Evolutionary conservation across 1,140 invertebrate species (phyloP), one percentile per base, ranked within the genome.

Genomic region (Temnothorax curvispinosus): DNA sequence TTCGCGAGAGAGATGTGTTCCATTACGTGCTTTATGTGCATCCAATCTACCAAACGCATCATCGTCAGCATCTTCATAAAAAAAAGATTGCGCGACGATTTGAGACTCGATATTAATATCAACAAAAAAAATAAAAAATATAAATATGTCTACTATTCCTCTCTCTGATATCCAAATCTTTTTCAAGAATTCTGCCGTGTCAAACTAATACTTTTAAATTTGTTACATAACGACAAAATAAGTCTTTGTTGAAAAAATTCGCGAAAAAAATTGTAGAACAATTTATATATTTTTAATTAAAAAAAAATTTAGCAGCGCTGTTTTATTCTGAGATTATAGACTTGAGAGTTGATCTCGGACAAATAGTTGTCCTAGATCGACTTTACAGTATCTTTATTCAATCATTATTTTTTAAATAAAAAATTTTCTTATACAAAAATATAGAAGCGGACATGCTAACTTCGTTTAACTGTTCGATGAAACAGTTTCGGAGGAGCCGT

Each of bases 401-500:
- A 54, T 80, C 52, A n/a, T 69, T 15, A 32, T 35, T 15, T 18
- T 54, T 54, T 54, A n/a, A 3, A n/a, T 4, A 18, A 9, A 5
- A 41, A 60, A 11, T 41, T 21, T 65, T 27, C 11, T 1, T n/a
- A 35, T 32, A 15, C 32, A n/a, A 47, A 71, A 41, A 75, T 47
- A 60, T 44, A 52, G 50, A 21, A 69, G n/a, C 62, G 60, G 52
- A 41, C 52, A 58, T 35, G 52, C 52, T 82, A 74, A 74, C 41
- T 47, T 74, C 41, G 27, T 72, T 82, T 69, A 64, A 65, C n/a
- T 18, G 47, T 52, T 82, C 38, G 67, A 74, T 47, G 52, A 47
- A 82, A 74, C 67, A 72, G 52, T 82, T 82, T 71, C 67, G 67
- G 41, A 74, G 69, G 52, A 82, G 15, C 41, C 71, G 80, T 74